Conservation (phyloP, 2,888 invertebrate species). For the Lapara coniferarum region DNA sequence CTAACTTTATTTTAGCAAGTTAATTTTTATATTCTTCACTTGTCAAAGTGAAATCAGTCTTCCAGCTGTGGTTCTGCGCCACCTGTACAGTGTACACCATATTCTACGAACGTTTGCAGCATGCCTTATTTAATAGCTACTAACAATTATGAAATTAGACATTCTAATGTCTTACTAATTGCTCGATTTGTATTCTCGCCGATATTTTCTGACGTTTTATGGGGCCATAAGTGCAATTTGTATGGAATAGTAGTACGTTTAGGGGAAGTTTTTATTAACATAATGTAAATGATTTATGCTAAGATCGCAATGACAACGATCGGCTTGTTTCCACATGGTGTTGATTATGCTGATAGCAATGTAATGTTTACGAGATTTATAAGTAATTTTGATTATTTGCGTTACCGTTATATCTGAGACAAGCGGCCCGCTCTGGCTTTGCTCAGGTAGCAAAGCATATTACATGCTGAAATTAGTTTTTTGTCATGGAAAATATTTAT, state of each 20-base stretch:
- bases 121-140: conserved; percentile 6
- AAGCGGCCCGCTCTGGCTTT: too few species aligned
- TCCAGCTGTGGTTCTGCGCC: conserved; percentile 24
- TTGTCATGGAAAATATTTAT: too few species aligned
- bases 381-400: too few species aligned
- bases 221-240: conserved; percentile 17
- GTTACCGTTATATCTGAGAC: too few species aligned
- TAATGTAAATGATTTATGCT: conserved; percentile 11
- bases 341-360: not conserved
- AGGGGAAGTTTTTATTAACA: conserved; percentile 15
- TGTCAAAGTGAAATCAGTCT: conserved; percentile 23
- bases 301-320: conserved; percentile 12
- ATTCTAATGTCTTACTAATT: conserved; percentile 20
- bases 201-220: conserved; percentile 19
- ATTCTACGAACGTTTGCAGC: conserved; percentile 23
- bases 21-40: conserved; percentile 7
- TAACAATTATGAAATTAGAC: conserved; percentile 21
- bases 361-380: too few species aligned
- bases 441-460: too few species aligned
- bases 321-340: not conserved
- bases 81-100: conserved; percentile 23
- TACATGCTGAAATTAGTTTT: too few species aligned
- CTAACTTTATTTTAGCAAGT: not conserved
- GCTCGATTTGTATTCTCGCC: conserved; percentile 21
- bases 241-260: conserved; percentile 14